Conservation (phyloP, 1,140 invertebrate species). For the Leptinotarsa texana region DNA sequence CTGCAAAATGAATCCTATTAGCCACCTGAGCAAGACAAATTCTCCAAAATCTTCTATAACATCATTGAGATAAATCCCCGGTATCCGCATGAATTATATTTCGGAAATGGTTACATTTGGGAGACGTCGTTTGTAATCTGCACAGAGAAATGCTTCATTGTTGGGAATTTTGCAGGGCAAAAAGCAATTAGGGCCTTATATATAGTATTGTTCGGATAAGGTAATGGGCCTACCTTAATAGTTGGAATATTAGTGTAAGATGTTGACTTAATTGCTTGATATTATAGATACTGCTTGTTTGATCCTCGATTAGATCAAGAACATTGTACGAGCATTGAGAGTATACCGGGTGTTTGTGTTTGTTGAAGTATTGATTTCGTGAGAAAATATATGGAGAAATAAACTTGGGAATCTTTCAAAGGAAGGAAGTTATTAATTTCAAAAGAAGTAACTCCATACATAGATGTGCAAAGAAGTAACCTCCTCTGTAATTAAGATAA, state of each 20-base stretch:
- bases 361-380: background rate
- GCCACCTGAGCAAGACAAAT: no score
- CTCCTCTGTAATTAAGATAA: no score
- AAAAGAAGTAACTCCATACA: no score
- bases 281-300: background rate
- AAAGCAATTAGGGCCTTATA: background rate
- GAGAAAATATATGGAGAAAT: no score
- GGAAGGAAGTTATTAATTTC: no score
- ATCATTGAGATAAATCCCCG: background rate
- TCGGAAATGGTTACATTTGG: background rate
- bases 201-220: background rate
- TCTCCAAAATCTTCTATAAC: background rate
- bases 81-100: constrained; percentile 8
- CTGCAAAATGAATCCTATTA: no score
- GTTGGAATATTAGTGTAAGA: background rate
- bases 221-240: background rate
- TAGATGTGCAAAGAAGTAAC: no score
- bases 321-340: background rate
- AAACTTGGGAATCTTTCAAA: no score
- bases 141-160: background rate
- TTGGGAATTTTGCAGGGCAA: background rate
- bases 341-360: background rate
- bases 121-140: background rate
- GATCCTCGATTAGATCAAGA: background rate
- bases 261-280: background rate